A percentile compares a stretch with the other conserved stretches of the same genome.
Conservation (phyloP, 2,797 vertebrate genomes). For the Trichosurus vulpecula region DNA sequence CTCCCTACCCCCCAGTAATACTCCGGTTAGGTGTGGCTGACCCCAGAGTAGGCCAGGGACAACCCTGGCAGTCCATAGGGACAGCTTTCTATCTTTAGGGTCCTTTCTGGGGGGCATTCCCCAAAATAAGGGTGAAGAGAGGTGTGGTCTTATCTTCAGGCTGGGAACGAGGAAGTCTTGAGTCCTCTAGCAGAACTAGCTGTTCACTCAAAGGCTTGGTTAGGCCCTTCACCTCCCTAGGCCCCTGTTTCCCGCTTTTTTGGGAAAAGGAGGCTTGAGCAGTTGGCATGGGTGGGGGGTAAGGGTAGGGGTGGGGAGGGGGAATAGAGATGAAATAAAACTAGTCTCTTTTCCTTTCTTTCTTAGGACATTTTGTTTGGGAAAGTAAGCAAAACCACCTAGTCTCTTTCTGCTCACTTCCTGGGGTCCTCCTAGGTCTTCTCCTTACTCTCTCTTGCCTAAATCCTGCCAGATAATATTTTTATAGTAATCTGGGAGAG, state of each 20-base stretch:
- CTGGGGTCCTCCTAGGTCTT: constrained; percentile 18
- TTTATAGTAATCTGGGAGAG: constrained; percentile 20
- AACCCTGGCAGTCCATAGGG: constrained; percentile 14
- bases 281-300: constrained; percentile 25
- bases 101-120: constrained; percentile 60
- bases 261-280: constrained; percentile 65
- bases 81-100: constrained; percentile 52
- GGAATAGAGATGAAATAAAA: constrained; percentile 40
- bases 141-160: constrained; percentile 75
- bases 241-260: constrained; percentile 62
- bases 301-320: constrained; percentile 3
- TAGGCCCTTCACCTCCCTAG: constrained; percentile 63
- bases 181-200: constrained; percentile 65
- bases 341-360: constrained; percentile 49
- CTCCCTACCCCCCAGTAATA: not conserved
- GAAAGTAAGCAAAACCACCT: constrained; percentile 30
- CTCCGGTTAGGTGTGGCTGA: constrained; percentile 34
- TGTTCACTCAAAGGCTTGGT: constrained; percentile 72
- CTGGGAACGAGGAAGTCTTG: constrained; percentile 81
- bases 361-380: constrained; percentile 51
- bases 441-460: not conserved
- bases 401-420: constrained; percentile 31
- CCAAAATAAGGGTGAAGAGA: constrained; percentile 72
- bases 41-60: constrained; percentile 31
- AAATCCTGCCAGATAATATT: constrained; percentile 36